Evolutionary conservation across 2,888 invertebrate genomes (phyloP).

Genomic region (Dasypolia templi): DNA sequence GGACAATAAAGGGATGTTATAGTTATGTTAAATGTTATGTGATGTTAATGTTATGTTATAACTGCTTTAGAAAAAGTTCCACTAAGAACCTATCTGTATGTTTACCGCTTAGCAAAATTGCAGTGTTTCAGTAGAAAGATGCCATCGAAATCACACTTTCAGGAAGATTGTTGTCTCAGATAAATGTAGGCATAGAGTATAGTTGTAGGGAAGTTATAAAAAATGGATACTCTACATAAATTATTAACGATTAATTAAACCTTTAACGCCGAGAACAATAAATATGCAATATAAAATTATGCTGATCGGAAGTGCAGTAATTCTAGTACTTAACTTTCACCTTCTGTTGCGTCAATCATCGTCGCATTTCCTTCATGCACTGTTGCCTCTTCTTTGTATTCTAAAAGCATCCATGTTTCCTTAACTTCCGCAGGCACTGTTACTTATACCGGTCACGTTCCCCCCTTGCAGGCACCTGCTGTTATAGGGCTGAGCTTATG

Average conservation of each 20-base stretch:
- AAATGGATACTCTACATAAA: neutral
- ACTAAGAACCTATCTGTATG: too few species aligned
- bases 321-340: slow-evolving; percentile 25
- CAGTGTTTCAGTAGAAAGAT: too few species aligned
- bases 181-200: neutral
- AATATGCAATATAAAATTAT: slow-evolving; percentile 1
- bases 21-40: too few species aligned
- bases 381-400: slow-evolving; percentile 32
- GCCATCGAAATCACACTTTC: too few species aligned
- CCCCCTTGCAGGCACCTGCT: neutral
- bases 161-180: too few species aligned
- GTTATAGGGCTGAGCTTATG: neutral
- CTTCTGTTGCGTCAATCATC: slow-evolving; percentile 22
- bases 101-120: too few species aligned
- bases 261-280: neutral
- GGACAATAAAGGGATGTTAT: too few species aligned
- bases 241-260: slow-evolving; percentile 1
- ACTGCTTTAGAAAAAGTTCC: too few species aligned
- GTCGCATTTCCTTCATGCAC: slow-evolving; percentile 18
- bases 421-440: slow-evolving; percentile 18
- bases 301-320: slow-evolving; percentile 6
- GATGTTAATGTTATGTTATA: too few species aligned
- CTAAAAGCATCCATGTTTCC: slow-evolving; percentile 1
- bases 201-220: neutral
- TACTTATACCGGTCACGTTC: slow-evolving; percentile 9